These are phyloP conservation scores for Gnathonemus longibarbis DNA, from an alignment of 2,113 vertebrate species.

Conservation along the genomic window DNA sequence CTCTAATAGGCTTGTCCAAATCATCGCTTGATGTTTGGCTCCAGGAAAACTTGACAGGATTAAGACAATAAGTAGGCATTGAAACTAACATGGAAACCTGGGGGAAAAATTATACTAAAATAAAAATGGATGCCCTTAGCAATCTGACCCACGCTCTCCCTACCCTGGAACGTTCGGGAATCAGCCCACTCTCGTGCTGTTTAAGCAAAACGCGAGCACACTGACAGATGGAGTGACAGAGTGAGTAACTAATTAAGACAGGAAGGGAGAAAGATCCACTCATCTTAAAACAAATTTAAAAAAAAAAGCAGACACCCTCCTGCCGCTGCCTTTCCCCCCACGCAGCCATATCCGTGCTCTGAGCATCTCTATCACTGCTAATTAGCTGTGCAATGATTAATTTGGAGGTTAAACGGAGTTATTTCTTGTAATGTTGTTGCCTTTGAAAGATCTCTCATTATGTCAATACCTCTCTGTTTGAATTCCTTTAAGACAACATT, in stretches of 20 bases:
- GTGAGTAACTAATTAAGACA: constrained; percentile 59
- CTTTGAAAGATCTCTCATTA: constrained; percentile 75
- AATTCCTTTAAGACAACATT: constrained; percentile 52
- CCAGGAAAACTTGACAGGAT: constrained; percentile 43
- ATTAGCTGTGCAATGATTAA: constrained; percentile 83
- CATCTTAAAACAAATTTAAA: constrained; percentile 47
- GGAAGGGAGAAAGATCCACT: constrained; percentile 44
- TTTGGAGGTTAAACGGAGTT: constrained; percentile 82
- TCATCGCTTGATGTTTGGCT: constrained; percentile 46
- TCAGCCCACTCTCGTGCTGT: constrained; percentile 44
- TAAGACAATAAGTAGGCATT: constrained; percentile 60
- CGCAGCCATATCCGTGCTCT: constrained; percentile 42
- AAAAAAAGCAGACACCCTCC: constrained; percentile 34
- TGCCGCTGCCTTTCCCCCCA: constrained; percentile 30
- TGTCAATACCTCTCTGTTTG: constrained; percentile 85
- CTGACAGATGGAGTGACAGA: constrained; percentile 61
- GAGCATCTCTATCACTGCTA: constrained; percentile 68
- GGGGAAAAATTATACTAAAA: constrained; percentile 35
- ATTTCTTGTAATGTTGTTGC: constrained; percentile 77
- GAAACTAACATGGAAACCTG: constrained; percentile 54
- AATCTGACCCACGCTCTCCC: constrained; percentile 55
- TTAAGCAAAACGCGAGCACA: constrained; percentile 39
- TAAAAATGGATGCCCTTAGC: constrained; percentile 48
- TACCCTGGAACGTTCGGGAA: constrained; percentile 28
- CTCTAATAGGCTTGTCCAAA: constrained; percentile 37